Evolutionary conservation across 1,140 invertebrate species (phyloP), one percentile per base, ranked within the genome.

Genomic region (Bradysia coprophila): DNA sequence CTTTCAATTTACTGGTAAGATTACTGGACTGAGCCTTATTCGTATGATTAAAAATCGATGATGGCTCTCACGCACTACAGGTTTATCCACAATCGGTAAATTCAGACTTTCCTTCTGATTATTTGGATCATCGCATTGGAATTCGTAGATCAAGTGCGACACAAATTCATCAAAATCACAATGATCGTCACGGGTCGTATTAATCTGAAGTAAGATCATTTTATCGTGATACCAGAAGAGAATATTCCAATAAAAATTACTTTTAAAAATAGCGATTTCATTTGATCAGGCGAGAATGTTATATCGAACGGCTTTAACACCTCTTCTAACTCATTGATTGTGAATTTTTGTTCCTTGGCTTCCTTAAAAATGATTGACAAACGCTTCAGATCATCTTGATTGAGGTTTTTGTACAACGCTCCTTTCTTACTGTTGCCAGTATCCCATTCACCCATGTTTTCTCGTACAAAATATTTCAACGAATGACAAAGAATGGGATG

Each of bases 91-190:
- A 45, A 79, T 72, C 3, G 76, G 75, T 15, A 63, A 50, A 43
- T 72, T 69, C 10, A 78, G 51, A 4, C 66, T 64, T 47, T 70
- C 65, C 31, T 64, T 64, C 50, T 67, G 62, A 41, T 62, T 61
- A 40, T 67, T 61, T 2, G 62, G 65, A 46, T 76, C 74, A 47
- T 70, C 71, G 31, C 65, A 62, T 49, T 73, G 68, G 55, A 76
- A 78, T 31, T 75, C 73, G 38, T 78, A 57, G 24, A 77, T 62
- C 9, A 79, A 50, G 56, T 76, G 72, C 1, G 76, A 76, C 5
- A 78, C 66, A 44, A 78, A 66, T 54, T 79, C 74, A 49, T 78
- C 65, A 75, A 75, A 78, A 13, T 69, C 72, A 13, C 76, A 65
- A 40, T 64, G 59, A 15, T 67, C 73, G 45, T 71, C 63, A 24